Percentiles rank a stretch among this genome's conserved stretches.
These are phyloP conservation scores for Conistra vaccinii DNA, from an alignment of 2,888 invertebrate genomes.

Conservation along the genomic window DNA sequence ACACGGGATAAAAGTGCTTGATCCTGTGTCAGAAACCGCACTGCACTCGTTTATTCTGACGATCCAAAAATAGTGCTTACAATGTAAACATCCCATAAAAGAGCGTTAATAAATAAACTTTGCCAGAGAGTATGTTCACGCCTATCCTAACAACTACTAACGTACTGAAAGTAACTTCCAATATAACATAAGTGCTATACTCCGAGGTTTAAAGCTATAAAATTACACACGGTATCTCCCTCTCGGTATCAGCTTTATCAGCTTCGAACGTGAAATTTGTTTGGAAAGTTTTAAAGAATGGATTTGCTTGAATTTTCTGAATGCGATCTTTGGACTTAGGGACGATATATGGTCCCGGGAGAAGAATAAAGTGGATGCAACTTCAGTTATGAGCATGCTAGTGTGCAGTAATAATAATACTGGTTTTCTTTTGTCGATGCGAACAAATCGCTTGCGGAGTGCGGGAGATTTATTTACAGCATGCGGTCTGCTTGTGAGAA, in stretches of 20 bases:
- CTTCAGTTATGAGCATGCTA: conserved; percentile 32
- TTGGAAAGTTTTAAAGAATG: conserved; percentile 48
- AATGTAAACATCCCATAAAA: conserved; percentile 49
- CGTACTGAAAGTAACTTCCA: conserved; percentile 36
- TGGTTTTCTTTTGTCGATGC: conserved; percentile 5
- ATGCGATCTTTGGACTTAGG: conserved; percentile 41
- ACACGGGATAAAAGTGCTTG: conserved; percentile 19
- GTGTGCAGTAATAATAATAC: neutral
- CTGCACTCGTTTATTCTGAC: conserved; percentile 37
- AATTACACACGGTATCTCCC: conserved; percentile 43
- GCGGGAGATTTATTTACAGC: neutral
- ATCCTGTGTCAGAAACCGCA: conserved; percentile 26
- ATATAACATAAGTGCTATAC: conserved; percentile 42
- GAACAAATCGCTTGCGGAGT: neutral
- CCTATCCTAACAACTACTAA: conserved; percentile 41
- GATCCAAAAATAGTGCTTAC: conserved; percentile 43
- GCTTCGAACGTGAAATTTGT: conserved; percentile 50
- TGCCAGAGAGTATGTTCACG: conserved; percentile 35
- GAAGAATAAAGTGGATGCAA: conserved; percentile 48
- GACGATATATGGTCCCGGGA: conserved; percentile 29
- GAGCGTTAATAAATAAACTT: conserved; percentile 46
- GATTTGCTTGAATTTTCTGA: conserved; percentile 51
- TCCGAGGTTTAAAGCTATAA: conserved; percentile 45
- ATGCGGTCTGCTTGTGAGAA: neutral
- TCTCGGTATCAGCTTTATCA: conserved; percentile 49